Percentiles rank a stretch among this genome's conserved stretches.
These are phyloP conservation scores for Aporophyla lueneburgensis DNA, from an alignment of 2,888 invertebrate genomes.

Conservation along the genomic window DNA sequence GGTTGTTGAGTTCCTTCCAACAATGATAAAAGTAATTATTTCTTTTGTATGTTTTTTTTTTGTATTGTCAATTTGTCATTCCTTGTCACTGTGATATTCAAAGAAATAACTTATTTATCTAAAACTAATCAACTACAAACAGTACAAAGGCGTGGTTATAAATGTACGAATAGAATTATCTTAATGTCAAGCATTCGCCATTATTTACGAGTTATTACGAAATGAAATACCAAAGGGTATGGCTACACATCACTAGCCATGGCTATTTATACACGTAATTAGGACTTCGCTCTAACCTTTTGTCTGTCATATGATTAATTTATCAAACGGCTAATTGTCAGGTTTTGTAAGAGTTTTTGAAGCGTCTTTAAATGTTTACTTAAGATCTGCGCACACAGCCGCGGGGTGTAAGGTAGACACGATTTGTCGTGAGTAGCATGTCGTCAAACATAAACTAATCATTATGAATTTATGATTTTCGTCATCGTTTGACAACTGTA, in stretches of 20 bases:
- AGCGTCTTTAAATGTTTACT: conserved; percentile 42
- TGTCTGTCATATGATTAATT: conserved; percentile 43
- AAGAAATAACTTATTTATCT: conserved; percentile 43
- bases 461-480: conserved; percentile 53
- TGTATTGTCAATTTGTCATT: neutral
- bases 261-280: conserved; percentile 49
- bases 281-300: conserved; percentile 46
- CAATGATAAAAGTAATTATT: conserved; percentile 27
- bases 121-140: conserved; percentile 49
- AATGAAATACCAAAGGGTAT: conserved; percentile 47
- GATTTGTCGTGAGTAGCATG: conserved; percentile 54
- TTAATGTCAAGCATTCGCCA: conserved; percentile 52
- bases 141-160: conserved; percentile 50
- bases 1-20: conserved; percentile 8
- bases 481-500: conserved; percentile 28
- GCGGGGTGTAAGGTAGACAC: conserved; percentile 40
- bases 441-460: conserved; percentile 47
- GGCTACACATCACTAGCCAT: conserved; percentile 33
- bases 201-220: conserved; percentile 44
- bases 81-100: conserved; percentile 21
- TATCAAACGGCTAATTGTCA: conserved; percentile 48
- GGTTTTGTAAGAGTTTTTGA: conserved; percentile 43
- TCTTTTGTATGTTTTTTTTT: conserved; percentile 2
- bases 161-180: conserved; percentile 23
- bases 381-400: conserved; percentile 29